phyloP scores from a whole-genome alignment of 2,888 invertebrate genomes.

The Cephus runcator region DNA sequence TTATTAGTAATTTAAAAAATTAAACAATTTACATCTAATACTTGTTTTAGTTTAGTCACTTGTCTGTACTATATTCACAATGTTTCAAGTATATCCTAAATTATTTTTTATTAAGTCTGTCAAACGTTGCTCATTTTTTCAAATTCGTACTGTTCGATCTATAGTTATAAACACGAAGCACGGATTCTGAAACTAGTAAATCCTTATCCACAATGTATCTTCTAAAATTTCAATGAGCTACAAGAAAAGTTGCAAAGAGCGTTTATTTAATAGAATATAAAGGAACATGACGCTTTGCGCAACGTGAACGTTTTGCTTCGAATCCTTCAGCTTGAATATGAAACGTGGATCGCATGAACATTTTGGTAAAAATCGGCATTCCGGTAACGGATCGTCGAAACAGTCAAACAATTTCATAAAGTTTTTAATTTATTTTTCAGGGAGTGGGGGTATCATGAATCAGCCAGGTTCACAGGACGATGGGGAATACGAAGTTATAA shows the following conservation, averaged over 20 bases:
- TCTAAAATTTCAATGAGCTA: background rate
- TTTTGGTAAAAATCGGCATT: constrained; percentile 30
- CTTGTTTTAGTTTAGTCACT: background rate
- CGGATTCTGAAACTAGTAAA: background rate
- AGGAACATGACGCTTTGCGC: constrained; percentile 1
- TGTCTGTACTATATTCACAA: background rate
- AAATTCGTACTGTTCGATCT: background rate
- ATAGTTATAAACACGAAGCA: background rate
- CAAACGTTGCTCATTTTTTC: background rate
- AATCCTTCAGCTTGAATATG: background rate
- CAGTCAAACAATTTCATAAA: background rate
- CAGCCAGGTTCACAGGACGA: constrained; percentile 73
- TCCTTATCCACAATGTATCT: background rate
- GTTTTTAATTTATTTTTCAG: constrained; percentile 37
- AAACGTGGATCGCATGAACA: constrained; percentile 31
- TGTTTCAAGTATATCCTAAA: background rate
- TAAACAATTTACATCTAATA: background rate
- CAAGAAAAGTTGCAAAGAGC: background rate
- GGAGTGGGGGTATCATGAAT: constrained; percentile 61
- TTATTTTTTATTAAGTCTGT: background rate
- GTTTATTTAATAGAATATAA: background rate
- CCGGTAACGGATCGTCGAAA: background rate
- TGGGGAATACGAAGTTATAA: constrained; percentile 89
- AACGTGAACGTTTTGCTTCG: constrained; percentile 6
- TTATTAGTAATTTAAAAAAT: background rate